Evolutionary conservation across 2,113 vertebrate species (phyloP), one percentile per base, ranked within the genome.

Genomic region (Elanus axillaris): DNA sequence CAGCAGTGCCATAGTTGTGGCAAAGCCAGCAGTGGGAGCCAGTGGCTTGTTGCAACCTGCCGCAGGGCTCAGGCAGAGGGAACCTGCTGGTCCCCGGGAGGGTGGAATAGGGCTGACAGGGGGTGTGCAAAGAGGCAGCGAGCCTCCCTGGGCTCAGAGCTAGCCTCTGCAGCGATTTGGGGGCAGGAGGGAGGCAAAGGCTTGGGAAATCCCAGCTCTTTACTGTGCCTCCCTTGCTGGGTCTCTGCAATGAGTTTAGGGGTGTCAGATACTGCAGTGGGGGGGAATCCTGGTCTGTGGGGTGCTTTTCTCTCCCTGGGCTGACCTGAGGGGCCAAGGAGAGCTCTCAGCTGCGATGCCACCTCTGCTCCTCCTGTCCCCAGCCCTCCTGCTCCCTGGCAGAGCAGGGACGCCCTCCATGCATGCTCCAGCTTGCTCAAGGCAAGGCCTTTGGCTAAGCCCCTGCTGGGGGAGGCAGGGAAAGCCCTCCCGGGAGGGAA

Each of bases 1-100:
- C 3, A 0, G 63, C 58, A 73, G 60, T 0, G 1, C 36, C 1
- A 1, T 20, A 45, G 68, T 47, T n/a, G 27, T 1, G 4, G 59
- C 52, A 34, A 27, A 55, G 38, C 58, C 21, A n/a, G 5, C 36
- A 48, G 53, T 58, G 36, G 55, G 62, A 69, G 45, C 58, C 77
- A 26, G 34, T 0, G 1, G 75, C 75, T 52, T 40, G 48, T 23
- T 69, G 36, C 36, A 69, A n/a, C 55, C 48, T 80, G 80, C 42
- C 13, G 7, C 0, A 2, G 55, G 67, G 55, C 81, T 63, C 4
- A 2, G 74, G 36, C 22, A 43, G 60, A 56, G 7, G 22, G 53
- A 73, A 55, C 20, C 60, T 3, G 0, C 4, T 0, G 0, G 52
- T 20, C 6, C 38, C 48, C 5, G 1, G 67, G 38, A 89, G 63